Evolutionary conservation across 1,140 invertebrate species (phyloP), one percentile per base, ranked within the genome.

Genomic region (Vollenhovia emeryi): DNA sequence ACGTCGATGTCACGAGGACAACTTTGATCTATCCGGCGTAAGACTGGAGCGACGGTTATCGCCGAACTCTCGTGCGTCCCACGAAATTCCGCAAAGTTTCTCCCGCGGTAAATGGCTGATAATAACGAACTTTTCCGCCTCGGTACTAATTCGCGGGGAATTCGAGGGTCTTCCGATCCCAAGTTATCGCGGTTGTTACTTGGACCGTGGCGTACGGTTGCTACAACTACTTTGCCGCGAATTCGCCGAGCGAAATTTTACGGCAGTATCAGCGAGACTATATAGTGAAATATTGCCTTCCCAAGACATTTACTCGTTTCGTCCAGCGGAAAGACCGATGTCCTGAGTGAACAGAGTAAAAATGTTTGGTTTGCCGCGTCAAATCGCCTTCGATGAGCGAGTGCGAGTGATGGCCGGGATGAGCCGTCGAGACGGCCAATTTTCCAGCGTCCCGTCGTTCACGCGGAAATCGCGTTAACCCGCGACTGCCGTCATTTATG

Each of bases 401-500:
- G 57, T 36, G 24, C n/a, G 6, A 57, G 13, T 18, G 30, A 60
- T 18, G 36, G 13, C 11, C 21, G 1, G 3, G 40, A 75, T 36
- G 21, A 80, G 85, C 82, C 55, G 80, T 79, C 64, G 64, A 59
- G 76, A 69, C 21, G 24, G 50, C 11, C 36, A 80, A 80, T 88
- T 86, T 75, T 43, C 57, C 7, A 36, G 62, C 68, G 71, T 87
- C 48, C 50, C 45, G 55, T 50, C 59, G 87, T 74, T 82, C 62
- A 76, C 76, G 69, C 66, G 87, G n/a, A 86, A 89, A 89, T 85
- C 80, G 21, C 85, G 75, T 86, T 87, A 89, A 87, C 62, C 74
- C 76, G 69, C 75, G 74, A 88, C 69, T 78, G 45, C 60, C 83
- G 76, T 89, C 74, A 89, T 86, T 90, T 90, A 88, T 90, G 84